Conservation (phyloP, 2,113 vertebrate genomes). For the Onychorhynchus coronatus region DNA sequence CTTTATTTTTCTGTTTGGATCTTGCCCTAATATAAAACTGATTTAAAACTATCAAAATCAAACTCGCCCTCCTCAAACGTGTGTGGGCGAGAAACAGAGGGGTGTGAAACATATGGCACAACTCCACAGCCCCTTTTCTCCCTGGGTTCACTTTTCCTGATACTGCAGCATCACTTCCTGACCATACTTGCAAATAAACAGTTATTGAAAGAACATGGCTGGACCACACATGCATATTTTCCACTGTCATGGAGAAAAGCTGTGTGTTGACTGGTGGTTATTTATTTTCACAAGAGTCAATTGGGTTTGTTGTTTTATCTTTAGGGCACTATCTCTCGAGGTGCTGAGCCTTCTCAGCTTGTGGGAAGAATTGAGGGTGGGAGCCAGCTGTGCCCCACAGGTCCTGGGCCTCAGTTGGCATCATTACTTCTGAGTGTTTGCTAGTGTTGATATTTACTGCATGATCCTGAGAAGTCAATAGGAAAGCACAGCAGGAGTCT, state of each 20-base stretch:
- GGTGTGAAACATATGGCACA: background rate
- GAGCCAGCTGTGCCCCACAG: background rate
- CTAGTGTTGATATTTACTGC: background rate
- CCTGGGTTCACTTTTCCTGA: background rate
- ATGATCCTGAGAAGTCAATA: background rate
- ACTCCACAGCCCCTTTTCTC: background rate
- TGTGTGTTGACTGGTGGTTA: background rate
- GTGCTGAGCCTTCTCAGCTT: slow-evolving; percentile 30
- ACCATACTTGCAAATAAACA: background rate
- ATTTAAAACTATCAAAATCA: background rate
- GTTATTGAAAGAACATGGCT: background rate
- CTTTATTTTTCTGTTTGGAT: background rate
- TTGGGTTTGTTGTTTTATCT: background rate
- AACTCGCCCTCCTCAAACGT: background rate
- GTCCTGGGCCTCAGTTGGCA: background rate
- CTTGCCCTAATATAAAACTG: slow-evolving; percentile 4
- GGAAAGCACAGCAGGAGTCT: background rate
- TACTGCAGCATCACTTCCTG: background rate
- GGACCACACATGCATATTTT: slow-evolving; percentile 14
- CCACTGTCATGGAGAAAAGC: background rate
- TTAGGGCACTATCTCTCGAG: background rate
- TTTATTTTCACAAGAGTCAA: slow-evolving; percentile 3
- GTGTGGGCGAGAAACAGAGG: background rate
- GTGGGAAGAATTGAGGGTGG: background rate
- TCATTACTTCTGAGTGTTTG: background rate